Conservation (phyloP, 2,797 vertebrate genomes). For the Triplophysa bombifrons region DNA sequence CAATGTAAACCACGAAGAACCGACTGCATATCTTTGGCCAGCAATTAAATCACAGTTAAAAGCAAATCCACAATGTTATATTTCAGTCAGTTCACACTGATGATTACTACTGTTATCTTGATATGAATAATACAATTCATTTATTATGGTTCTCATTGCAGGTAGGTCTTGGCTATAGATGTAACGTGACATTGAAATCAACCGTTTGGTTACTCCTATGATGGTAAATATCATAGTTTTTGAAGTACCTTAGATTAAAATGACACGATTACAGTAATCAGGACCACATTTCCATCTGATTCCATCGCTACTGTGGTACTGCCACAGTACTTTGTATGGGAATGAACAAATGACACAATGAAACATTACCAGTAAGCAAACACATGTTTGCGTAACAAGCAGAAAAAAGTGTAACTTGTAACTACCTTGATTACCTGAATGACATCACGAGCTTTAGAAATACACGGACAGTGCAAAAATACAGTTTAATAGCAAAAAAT, state of each 20-base stretch:
- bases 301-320: background rate
- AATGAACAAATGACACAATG: constrained; percentile 3
- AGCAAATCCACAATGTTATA: background rate
- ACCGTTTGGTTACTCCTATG: background rate
- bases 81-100: background rate
- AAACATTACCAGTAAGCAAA: background rate
- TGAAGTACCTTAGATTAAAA: background rate
- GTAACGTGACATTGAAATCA: background rate
- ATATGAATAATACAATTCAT: background rate
- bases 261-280: background rate
- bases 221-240: background rate
- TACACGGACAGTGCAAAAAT: constrained; percentile 75
- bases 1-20: background rate
- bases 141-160: background rate
- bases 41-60: background rate
- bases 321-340: background rate
- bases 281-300: background rate
- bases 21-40: background rate
- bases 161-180: background rate
- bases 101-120: background rate
- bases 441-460: constrained; percentile 66
- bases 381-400: background rate
- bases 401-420: background rate
- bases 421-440: constrained; percentile 61
- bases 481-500: constrained; percentile 71